Base-by-base conservation (phyloP, 2,797 vertebrate species). In the Mus minutoides region DNA sequence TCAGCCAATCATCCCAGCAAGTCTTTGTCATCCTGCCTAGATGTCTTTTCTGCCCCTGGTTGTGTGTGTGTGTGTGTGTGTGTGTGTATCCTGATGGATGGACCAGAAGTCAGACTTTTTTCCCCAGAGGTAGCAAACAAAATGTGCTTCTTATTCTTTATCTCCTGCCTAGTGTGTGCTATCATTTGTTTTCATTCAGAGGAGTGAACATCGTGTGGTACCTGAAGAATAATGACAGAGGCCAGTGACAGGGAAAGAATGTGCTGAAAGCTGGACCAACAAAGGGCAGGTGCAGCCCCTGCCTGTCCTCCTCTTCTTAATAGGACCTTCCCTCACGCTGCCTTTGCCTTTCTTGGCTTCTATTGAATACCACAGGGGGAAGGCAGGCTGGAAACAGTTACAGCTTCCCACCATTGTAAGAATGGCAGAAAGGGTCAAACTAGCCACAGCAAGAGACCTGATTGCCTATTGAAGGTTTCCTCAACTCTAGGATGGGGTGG, bases 71-170 rank as follows among this genome's bases (percentile, higher is more conserved):
- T 69, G 82, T 56, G 58, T 43, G 58, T 86, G 73, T 34, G 71
- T 78, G 71, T 62, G 82, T 56, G 97, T 96, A 96, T 98, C 97
- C 98, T 98, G 97, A 98, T 97, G 96, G 97, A 98, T 98, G 97
- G 97, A 97, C 96, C 94, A 58, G 95, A 97, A 98, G 96, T 97
- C 97, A 93, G 96, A 98, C 93, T 91, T 94, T 87, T 87, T 96
- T 75, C 96, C 95, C 94, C 78, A 95, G 98, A 98, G 97, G 97
- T 98, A 96, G 98, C 97, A 97, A 98, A 98, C 98, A 98, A 98
- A 98, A 98, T 91, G 96, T 98, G 98, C 98, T 98, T 98, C 98
- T 98, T 99, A 98, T 98, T 97, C 98, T 98, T 98, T 99, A 98
- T 98, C 98, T 98, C 97, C 97, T 97, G 95, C 97, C 97, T 98